Evolutionary conservation across 2,113 vertebrate species (phyloP), one percentile per base, ranked within the genome.

Genomic region (Chionis minor): DNA sequence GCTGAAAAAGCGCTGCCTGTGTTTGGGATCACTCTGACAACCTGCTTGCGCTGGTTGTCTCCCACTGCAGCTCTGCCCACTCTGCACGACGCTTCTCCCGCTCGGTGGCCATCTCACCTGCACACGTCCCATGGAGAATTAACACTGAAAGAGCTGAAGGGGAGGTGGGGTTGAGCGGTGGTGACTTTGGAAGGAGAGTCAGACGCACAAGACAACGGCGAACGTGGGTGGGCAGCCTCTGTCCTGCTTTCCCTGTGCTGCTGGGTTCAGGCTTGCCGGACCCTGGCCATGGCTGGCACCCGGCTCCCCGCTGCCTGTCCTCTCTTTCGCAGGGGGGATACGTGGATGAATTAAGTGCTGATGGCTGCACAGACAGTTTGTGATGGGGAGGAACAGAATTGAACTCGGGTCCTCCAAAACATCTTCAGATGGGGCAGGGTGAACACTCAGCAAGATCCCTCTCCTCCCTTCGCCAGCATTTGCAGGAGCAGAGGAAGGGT

Each of bases 291-390:
- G 21, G 58, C 33, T 58, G 52, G 52, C 35, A 58, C 3, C 23
- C 2, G 0, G 30, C 24, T 80, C 45, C 56, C 56, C 1, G 2
- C 15, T 55, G 59, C 55, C 49, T 67, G 45, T 52, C 35, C 51
- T 66, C 42, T 69, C 14, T 54, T 90, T 72, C n/a, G 42, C 35
- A 54, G 42, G 42, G 32, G 35, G 17, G 27, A 33, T 1, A 0
- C 1, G 1, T 0, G 3, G 54, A 54, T 0, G 1, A 17, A 77
- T 40, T 52, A 63, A 72, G 23, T 42, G 26, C 42, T 0, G 0
- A 18, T 1, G 1, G 45, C 45, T 75, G 23, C 35, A 40, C 9
- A 71, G 45, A 13, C 6, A n/a, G 9, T 52, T 87, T 72, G 69
- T 69, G 19, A 38, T 8, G 8, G 42, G 17, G 17, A 77, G 15